These are phyloP conservation scores for Heliconius himera DNA, from an alignment of 1,140 invertebrate species.

Conservation along the genomic window DNA sequence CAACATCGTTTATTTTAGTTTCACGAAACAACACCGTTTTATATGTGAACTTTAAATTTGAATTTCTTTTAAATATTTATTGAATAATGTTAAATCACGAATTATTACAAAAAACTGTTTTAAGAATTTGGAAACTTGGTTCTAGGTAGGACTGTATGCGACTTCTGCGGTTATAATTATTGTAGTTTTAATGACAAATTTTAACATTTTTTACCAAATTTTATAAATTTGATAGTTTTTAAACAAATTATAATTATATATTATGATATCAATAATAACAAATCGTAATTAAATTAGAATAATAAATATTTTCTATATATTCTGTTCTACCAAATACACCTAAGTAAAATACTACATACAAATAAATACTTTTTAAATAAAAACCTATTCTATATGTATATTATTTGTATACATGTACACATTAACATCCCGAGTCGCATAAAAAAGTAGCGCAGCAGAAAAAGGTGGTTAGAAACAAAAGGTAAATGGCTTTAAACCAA, in stretches of 20 bases:
- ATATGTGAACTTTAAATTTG: neutral
- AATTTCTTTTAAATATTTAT: conserved; percentile 3
- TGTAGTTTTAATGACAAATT: too few species aligned
- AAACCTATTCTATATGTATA: neutral
- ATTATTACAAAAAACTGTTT: neutral
- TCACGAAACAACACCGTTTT: neutral
- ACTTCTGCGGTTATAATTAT: too few species aligned
- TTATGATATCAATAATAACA: too few species aligned
- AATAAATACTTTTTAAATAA: neutral
- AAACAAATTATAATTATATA: too few species aligned
- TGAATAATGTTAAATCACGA: neutral
- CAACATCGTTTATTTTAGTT: conserved; percentile 19
- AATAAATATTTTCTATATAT: too few species aligned
- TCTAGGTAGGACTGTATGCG: too few species aligned
- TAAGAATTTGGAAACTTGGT: too few species aligned
- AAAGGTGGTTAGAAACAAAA: conserved; percentile 5
- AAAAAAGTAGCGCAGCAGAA: neutral
- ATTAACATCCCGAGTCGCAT: neutral
- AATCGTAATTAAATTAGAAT: too few species aligned
- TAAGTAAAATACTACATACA: too few species aligned
- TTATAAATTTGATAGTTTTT: too few species aligned
- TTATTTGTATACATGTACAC: neutral
- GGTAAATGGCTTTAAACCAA: conserved; percentile 15
- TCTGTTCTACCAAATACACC: too few species aligned
- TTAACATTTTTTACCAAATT: too few species aligned